These are phyloP conservation scores for Synanceia verrucosa DNA, from an alignment of 2,797 vertebrate genomes.

Conservation along the genomic window DNA sequence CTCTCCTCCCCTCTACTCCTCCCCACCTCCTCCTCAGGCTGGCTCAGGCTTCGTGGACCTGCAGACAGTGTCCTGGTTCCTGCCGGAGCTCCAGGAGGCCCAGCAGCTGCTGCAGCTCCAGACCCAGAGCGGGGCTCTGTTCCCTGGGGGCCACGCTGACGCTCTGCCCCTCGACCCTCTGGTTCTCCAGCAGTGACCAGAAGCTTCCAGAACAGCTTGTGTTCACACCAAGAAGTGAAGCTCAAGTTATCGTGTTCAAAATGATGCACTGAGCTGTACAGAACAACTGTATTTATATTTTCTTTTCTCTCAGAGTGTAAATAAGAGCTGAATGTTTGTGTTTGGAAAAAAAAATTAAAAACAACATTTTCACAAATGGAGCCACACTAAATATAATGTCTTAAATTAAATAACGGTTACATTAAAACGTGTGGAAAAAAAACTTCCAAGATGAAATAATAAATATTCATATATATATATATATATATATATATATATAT, in stretches of 20 bases:
- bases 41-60: slow-evolving; percentile 71
- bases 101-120: slow-evolving; percentile 16
- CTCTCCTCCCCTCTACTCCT: slow-evolving; percentile 64
- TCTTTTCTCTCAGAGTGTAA: slow-evolving; percentile 11
- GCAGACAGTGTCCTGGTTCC: slow-evolving; percentile 32
- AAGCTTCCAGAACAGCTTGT: background rate
- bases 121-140: slow-evolving; percentile 45
- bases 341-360: slow-evolving; percentile 30
- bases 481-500: too few species aligned
- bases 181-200: slow-evolving; percentile 25
- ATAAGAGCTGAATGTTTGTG: slow-evolving; percentile 11
- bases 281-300: slow-evolving; percentile 36
- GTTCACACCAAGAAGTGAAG: too few species aligned
- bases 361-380: background rate
- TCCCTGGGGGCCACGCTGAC: slow-evolving; percentile 79
- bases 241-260: too few species aligned
- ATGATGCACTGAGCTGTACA: background rate
- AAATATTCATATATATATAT: too few species aligned
- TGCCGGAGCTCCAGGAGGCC: slow-evolving; percentile 55
- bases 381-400: too few species aligned
- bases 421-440: too few species aligned
- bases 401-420: too few species aligned
- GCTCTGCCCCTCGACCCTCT: slow-evolving; percentile 77
- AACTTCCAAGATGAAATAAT: too few species aligned
- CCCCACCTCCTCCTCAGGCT: slow-evolving; percentile 60